These are phyloP conservation scores for Drosophila leontia DNA, from an alignment of 1,140 invertebrate species.

Conservation along the genomic window DNA sequence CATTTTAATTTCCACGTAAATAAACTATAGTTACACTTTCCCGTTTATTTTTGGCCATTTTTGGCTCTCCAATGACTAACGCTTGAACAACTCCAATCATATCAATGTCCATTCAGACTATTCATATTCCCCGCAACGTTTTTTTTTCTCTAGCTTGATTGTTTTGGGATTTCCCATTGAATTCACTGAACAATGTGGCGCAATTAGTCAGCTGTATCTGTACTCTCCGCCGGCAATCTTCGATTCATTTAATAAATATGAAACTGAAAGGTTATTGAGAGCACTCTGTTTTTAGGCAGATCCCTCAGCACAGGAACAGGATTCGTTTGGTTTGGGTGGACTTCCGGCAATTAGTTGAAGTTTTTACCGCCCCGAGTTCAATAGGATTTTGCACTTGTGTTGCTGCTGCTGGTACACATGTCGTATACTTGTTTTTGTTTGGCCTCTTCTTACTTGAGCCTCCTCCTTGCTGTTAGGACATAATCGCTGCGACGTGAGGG, in stretches of 20 bases:
- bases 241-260: slow-evolving; percentile 72
- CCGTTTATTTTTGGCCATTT: not conserved
- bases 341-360: slow-evolving; percentile 71
- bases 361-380: slow-evolving; percentile 29
- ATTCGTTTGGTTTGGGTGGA: slow-evolving; percentile 51
- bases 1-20: slow-evolving; percentile 5
- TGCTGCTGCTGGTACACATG: slow-evolving; percentile 57
- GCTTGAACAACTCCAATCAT: slow-evolving; percentile 33
- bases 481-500: slow-evolving; percentile 40
- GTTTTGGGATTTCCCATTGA: slow-evolving; percentile 68
- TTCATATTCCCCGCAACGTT: slow-evolving; percentile 1
- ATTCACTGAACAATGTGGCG: slow-evolving; percentile 64
- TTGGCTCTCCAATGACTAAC: slow-evolving; percentile 2
- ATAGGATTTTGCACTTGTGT: slow-evolving; percentile 46
- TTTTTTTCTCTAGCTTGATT: slow-evolving; percentile 46
- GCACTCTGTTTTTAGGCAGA: slow-evolving; percentile 4
- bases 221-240: slow-evolving; percentile 10
- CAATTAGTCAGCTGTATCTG: slow-evolving; percentile 63
- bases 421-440: slow-evolving; percentile 67
- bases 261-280: slow-evolving; percentile 64
- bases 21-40: not conserved
- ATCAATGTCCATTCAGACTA: slow-evolving; percentile 29
- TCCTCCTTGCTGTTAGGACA: slow-evolving; percentile 15
- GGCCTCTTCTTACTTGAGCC: not conserved
- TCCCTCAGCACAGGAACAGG: slow-evolving; percentile 7